phyloP scores from a whole-genome alignment of 2,797 vertebrate species.

The Spinibarbus caldwelli region DNA sequence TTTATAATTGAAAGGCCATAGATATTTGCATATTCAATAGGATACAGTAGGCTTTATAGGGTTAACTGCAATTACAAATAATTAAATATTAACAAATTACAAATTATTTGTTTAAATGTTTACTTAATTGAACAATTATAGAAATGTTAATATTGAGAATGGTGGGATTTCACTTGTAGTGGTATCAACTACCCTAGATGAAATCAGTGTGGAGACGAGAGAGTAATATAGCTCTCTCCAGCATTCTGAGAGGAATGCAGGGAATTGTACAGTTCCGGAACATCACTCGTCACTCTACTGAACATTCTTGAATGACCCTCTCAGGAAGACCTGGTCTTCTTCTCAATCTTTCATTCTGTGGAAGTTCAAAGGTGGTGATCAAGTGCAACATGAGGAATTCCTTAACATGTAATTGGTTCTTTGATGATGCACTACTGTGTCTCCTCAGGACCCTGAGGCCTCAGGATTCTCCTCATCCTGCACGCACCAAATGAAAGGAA shows the following conservation, averaged over 20 bases:
- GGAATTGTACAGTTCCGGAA: constrained; percentile 52
- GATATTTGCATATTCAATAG: background rate
- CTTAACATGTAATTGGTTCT: constrained; percentile 38
- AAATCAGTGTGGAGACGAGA: background rate
- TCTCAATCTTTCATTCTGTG: constrained; percentile 43
- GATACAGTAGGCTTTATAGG: background rate
- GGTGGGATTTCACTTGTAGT: background rate
- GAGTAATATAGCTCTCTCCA: background rate
- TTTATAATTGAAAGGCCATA: background rate
- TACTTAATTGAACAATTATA: background rate
- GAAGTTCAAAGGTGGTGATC: constrained; percentile 36
- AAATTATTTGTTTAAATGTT: background rate
- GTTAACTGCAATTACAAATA: background rate
- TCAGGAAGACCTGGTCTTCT: constrained; percentile 22
- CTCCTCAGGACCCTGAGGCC: background rate
- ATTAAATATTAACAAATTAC: background rate
- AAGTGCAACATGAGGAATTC: constrained; percentile 24
- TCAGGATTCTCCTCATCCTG: background rate
- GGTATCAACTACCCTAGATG: too few relatives aligned
- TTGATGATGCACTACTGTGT: constrained; percentile 7
- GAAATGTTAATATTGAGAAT: background rate
- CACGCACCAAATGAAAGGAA: background rate
- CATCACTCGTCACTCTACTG: constrained; percentile 44
- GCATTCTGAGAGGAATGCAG: constrained; percentile 46
- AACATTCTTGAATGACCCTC: constrained; percentile 44